Evolutionary conservation across 2,888 invertebrate genomes (phyloP), one percentile per base, ranked within the genome.

Genomic region (Frankliniella intonsa): DNA sequence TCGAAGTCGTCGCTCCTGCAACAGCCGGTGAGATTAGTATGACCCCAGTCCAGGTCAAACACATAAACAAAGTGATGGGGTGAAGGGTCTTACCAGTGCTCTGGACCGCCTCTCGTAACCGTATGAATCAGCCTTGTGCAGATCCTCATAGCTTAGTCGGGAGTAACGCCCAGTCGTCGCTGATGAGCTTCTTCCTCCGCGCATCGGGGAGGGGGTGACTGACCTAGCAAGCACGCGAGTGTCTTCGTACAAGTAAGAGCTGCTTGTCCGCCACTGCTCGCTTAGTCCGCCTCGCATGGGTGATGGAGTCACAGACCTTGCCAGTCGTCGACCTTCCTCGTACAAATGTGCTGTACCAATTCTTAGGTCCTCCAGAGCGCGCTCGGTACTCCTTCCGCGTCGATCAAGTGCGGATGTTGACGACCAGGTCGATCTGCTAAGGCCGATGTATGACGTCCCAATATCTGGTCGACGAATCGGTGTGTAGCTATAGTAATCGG

Each of bases 1-100:
- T 86, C 69, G 22, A 8, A 76, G 69, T n/a, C 69, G 22, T 12
- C 69, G 69, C 69, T 81, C 69, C 69, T 76, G 10, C 0, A 62
- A 62, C 19, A 17, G 17, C 14, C 19, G n/a, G 11, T 62, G 17
- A 7, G n/a, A 62, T 62, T 7, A 10, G 55, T 55, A 55, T 12
- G 55, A 14, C 1, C 55, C 5, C 17, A 12, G 2, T 55, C 9
- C 55, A 55, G 55, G 55, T 55, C 55, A 55, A 55, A 14, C 14
- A 8, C 55, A n/a, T n/a, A 17, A 14, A 14, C 17, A 5, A 17
- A 8, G 55, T 55, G 55, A 55, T 55, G 80, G 38, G 38, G 38
- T 5, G 27, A 65, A 76, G n/a, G 38, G 5, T 79, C 27, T 62
- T 17, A 38, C 81, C 69, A 25, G 22, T 9, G 69, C 69, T 25